Conservation (phyloP, 2,888 invertebrate species). For the Agrotis clavis region DNA sequence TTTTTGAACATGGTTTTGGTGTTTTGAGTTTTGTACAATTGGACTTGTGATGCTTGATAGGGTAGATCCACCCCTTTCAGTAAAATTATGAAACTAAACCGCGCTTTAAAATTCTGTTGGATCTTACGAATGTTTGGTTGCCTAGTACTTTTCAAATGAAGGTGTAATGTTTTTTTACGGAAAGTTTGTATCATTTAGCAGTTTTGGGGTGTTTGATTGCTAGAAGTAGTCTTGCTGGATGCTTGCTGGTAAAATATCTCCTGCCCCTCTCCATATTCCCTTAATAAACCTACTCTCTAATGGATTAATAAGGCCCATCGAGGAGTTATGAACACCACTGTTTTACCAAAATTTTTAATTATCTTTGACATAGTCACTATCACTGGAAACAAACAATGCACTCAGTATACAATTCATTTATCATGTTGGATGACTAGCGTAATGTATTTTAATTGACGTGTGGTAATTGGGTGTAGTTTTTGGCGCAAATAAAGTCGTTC, state of each 20-base stretch:
- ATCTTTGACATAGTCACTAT: constrained; percentile 31
- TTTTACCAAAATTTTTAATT: constrained; percentile 3
- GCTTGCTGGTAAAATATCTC: no score
- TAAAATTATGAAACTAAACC: neutral
- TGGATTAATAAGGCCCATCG: constrained; percentile 7
- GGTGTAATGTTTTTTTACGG: neutral
- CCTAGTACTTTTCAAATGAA: neutral
- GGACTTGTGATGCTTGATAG: neutral
- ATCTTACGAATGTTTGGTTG: neutral
- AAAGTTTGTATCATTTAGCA: neutral
- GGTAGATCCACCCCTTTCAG: no score
- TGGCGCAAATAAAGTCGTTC: constrained; percentile 10
- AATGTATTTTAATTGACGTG: constrained; percentile 11
- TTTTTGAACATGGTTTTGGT: neutral
- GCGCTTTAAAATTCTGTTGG: neutral
- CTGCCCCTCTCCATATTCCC: no score
- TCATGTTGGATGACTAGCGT: constrained; percentile 12
- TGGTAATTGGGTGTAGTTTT: constrained; percentile 14
- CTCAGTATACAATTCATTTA: constrained; percentile 9
- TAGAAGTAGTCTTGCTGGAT: no score
- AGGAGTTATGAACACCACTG: neutral
- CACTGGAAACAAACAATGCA: constrained; percentile 22
- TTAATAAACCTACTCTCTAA: neutral
- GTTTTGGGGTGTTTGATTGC: neutral
- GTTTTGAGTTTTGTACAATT: neutral